Conservation (phyloP, 2,797 vertebrate genomes). For the Sebastes trivittatus region DNA sequence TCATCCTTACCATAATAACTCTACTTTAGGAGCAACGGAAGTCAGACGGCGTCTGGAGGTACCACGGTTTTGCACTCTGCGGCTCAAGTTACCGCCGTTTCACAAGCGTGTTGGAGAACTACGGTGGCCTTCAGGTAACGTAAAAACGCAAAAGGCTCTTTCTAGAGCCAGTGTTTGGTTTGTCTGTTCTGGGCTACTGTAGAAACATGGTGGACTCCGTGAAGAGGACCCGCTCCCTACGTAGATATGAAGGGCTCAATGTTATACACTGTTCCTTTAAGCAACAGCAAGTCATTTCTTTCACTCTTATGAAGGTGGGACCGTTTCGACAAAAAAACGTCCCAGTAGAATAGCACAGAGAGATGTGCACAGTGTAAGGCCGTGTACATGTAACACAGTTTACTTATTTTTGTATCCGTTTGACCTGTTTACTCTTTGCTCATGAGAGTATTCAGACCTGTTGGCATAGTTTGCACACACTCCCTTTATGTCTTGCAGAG, state of each 20-base stretch:
- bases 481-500: constrained; percentile 42
- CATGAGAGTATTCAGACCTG: constrained; percentile 38
- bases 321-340: not conserved
- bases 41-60: too few relatives aligned
- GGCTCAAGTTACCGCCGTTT: too few relatives aligned
- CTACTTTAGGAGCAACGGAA: too few relatives aligned
- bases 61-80: too few relatives aligned
- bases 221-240: too few relatives aligned
- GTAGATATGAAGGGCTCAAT: not conserved
- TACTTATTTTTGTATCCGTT: constrained; percentile 10
- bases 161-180: too few relatives aligned
- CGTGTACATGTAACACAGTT: constrained; percentile 2
- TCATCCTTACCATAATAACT: too few relatives aligned
- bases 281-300: not conserved
- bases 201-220: too few relatives aligned
- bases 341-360: not conserved
- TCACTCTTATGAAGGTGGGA: not conserved
- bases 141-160: too few relatives aligned
- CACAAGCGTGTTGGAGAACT: too few relatives aligned
- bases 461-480: constrained; percentile 22
- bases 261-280: not conserved
- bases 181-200: too few relatives aligned
- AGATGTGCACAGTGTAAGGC: not conserved
- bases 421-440: constrained; percentile 34
- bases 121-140: too few relatives aligned